These are phyloP conservation scores for Galeruca laticollis DNA, from an alignment of 2,888 invertebrate genomes.

Conservation along the genomic window DNA sequence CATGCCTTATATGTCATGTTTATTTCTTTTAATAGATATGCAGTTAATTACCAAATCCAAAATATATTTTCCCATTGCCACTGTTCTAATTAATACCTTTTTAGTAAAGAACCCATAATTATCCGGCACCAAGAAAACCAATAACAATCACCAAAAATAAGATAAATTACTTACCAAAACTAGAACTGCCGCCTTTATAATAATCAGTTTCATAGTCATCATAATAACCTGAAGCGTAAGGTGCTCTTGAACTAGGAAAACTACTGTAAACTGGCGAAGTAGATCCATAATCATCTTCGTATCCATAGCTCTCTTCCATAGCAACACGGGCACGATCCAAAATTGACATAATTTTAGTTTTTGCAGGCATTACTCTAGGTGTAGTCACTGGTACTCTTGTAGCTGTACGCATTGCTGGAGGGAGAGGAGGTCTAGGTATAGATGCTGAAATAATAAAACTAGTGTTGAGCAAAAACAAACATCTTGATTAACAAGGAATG, in stretches of 20 bases:
- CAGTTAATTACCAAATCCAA: background rate
- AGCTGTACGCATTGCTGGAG: constrained; percentile 66
- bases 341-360: constrained; percentile 87
- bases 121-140: background rate
- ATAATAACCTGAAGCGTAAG: constrained; percentile 64
- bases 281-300: constrained; percentile 67
- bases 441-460: constrained; percentile 49
- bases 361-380: constrained; percentile 74
- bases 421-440: constrained; percentile 62
- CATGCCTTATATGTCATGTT: too few relatives aligned
- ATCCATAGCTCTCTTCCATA: constrained; percentile 83
- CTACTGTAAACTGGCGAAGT: constrained; percentile 59
- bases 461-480: background rate
- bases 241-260: constrained; percentile 52
- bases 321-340: constrained; percentile 84
- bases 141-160: background rate
- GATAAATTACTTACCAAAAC: constrained; percentile 51
- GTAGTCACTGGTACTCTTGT: constrained; percentile 66
- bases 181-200: constrained; percentile 67
- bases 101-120: background rate
- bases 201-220: constrained; percentile 65
- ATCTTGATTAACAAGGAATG: background rate
- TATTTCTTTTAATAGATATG: too few relatives aligned
- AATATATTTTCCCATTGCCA: background rate
- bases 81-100: too few relatives aligned